Evolutionary conservation across 2,797 vertebrate genomes (phyloP).

Genomic region (Kryptolebias ocellatus): DNA sequence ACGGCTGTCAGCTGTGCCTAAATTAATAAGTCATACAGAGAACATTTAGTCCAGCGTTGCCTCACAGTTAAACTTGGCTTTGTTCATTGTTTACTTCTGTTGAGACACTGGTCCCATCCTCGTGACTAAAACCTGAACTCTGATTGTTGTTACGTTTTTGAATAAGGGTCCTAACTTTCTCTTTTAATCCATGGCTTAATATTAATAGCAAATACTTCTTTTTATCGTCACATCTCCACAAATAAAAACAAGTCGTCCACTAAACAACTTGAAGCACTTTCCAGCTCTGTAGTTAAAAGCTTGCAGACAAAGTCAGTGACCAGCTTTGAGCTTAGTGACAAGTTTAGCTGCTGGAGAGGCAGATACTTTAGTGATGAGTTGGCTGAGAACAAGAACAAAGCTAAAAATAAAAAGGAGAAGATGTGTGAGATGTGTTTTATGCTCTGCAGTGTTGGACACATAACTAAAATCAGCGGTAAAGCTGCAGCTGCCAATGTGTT

Average conservation of each 20-base stretch:
- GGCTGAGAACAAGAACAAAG: no score
- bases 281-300: no score
- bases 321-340: neutral
- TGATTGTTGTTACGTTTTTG: neutral
- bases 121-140: neutral
- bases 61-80: neutral
- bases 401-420: no score
- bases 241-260: neutral
- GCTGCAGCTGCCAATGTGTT: no score
- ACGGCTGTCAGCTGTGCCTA: slow-evolving; percentile 28
- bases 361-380: neutral
- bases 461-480: no score
- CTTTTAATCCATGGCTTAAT: neutral
- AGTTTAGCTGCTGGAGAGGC: neutral
- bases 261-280: no score
- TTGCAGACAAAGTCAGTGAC: neutral
- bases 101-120: neutral
- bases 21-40: slow-evolving; percentile 11
- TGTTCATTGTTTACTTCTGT: neutral
- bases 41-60: slow-evolving; percentile 17
- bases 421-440: no score
- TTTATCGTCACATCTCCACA: no score
- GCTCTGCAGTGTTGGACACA: no score
- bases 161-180: neutral
- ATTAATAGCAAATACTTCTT: neutral